Percentiles rank a stretch among this genome's conserved stretches.
These are phyloP conservation scores for Malurus leucopterus DNA, from an alignment of 2,797 vertebrate species.

Conservation along the genomic window DNA sequence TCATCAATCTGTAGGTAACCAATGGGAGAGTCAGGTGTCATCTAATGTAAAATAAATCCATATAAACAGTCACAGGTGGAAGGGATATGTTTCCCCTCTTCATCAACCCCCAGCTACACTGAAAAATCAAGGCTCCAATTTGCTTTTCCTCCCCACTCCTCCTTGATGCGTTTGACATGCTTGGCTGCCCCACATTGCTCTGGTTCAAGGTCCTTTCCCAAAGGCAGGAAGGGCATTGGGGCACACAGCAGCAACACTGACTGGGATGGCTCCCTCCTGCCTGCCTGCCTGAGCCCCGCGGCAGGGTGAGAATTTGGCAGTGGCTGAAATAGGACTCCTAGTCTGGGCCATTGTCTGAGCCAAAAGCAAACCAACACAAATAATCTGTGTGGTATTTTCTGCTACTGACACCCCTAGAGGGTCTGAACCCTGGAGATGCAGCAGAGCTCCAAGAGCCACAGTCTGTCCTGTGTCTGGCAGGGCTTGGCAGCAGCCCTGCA, in stretches of 20 bases:
- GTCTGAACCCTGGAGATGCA: neutral
- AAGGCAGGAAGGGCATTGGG: neutral
- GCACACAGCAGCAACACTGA: neutral
- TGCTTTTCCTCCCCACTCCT: neutral
- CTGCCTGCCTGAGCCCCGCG: fast-evolving
- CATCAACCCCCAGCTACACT: neutral
- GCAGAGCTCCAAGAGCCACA: fast-evolving
- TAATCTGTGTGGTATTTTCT: neutral
- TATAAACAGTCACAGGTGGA: neutral
- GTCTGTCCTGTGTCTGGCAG: neutral
- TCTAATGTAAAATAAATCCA: neutral
- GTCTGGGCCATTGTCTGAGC: neutral
- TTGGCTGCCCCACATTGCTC: neutral
- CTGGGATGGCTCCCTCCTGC: neutral
- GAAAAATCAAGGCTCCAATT: neutral
- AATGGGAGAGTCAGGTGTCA: neutral
- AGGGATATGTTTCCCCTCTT: neutral
- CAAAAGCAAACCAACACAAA: neutral
- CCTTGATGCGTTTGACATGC: fast-evolving
- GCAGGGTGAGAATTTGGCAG: neutral
- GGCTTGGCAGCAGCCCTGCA: neutral
- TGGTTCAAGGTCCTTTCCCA: neutral
- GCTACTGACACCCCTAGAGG: neutral
- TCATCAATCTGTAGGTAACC: neutral
- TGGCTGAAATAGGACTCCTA: neutral